Conservation (phyloP, 92 coral and sea anemone genomes). For the Scolanthus callimorphus region DNA sequence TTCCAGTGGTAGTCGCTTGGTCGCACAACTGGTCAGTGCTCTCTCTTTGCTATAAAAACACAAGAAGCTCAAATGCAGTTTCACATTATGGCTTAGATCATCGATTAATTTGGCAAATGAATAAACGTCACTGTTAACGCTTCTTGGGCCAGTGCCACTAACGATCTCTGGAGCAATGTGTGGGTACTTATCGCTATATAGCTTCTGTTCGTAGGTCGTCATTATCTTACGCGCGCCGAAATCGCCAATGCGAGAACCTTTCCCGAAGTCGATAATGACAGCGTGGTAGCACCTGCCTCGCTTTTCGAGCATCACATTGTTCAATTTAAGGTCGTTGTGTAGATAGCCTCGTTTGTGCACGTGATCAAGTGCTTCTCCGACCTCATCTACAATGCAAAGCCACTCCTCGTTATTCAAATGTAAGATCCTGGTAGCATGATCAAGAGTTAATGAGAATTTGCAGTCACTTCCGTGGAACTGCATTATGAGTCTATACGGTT, state of each 20-base stretch:
- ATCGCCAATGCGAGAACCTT: not conserved
- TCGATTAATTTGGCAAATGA: slow-evolving; percentile 14
- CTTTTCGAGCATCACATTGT: slow-evolving; percentile 16
- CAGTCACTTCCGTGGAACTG: slow-evolving; percentile 13
- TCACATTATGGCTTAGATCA: not conserved
- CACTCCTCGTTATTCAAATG: slow-evolving; percentile 14
- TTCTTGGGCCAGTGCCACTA: not conserved
- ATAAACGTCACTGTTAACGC: slow-evolving; percentile 13
- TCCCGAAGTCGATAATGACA: not conserved
- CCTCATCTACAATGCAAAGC: slow-evolving; percentile 2
- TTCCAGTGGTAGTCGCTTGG: not conserved
- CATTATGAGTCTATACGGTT: slow-evolving; percentile 3
- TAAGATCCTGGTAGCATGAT: not conserved
- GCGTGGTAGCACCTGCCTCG: slow-evolving; percentile 1
- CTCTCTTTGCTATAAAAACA: not conserved
- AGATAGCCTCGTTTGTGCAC: not conserved
- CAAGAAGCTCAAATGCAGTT: not conserved
- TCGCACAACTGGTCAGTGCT: not conserved
- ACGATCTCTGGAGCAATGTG: slow-evolving; percentile 30
- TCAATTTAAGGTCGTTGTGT: not conserved
- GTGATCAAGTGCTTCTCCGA: slow-evolving; percentile 4
- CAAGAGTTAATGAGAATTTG: not conserved
- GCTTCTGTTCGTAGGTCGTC: not conserved
- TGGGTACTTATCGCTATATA: not conserved
- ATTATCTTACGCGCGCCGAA: not conserved